A percentile compares a stretch with the other conserved stretches of the same genome.
Conservation (phyloP, 2,888 invertebrate genomes). For the Byasa hedistus region DNA sequence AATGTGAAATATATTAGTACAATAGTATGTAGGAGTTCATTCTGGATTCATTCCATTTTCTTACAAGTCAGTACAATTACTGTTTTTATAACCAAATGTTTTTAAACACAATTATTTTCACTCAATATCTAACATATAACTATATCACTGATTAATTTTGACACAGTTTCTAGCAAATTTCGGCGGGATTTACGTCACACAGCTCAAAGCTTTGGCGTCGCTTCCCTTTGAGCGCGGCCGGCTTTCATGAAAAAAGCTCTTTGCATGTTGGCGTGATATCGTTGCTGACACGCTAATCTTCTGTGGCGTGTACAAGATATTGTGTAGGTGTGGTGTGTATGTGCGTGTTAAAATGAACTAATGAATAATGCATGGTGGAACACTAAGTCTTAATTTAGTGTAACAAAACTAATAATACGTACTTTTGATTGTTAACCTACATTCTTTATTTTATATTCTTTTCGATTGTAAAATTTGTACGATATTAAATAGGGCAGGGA, state of each 20-base stretch:
- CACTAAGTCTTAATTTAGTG: background rate
- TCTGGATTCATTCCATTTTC: too few species aligned
- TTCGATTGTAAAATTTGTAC: too few species aligned
- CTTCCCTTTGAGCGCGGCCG: constrained; percentile 9
- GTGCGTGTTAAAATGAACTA: background rate
- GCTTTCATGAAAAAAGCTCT: constrained; percentile 22
- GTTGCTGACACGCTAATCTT: constrained; percentile 18
- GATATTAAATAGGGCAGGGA: too few species aligned
- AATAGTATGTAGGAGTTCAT: too few species aligned
- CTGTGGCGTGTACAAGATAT: constrained; percentile 2
- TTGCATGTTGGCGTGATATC: constrained; percentile 21
- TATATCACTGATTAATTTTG: constrained; percentile 16
- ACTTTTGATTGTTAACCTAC: too few species aligned
- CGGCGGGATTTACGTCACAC: constrained; percentile 2
- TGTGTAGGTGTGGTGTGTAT: background rate
- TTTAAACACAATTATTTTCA: too few species aligned
- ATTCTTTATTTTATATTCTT: too few species aligned
- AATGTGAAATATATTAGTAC: too few species aligned
- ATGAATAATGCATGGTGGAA: background rate
- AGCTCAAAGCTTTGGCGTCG: constrained; percentile 24
- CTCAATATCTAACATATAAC: too few species aligned
- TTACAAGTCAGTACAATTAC: too few species aligned
- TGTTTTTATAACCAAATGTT: too few species aligned
- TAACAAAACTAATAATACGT: background rate
- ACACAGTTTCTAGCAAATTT: constrained; percentile 10